Evolutionary conservation across 2,888 invertebrate species (phyloP).

Genomic region (Dolomedes plantarius): DNA sequence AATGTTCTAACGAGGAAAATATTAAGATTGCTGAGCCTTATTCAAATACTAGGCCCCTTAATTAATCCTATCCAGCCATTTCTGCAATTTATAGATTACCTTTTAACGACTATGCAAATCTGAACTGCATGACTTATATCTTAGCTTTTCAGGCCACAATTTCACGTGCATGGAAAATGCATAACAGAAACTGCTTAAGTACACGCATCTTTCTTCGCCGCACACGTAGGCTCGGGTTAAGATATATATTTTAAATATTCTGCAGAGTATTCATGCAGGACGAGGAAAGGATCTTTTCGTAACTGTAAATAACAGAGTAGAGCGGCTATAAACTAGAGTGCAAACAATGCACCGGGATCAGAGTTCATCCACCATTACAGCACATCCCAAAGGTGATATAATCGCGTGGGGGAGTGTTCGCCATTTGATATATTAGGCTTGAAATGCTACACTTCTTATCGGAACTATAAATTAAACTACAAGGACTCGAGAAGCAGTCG

Average conservation of each 20-base stretch:
- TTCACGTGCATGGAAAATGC: not conserved
- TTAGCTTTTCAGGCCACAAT: conserved; percentile 10
- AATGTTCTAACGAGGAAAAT: too few species aligned
- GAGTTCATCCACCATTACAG: conserved; percentile 55
- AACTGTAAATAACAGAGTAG: conserved; percentile 51
- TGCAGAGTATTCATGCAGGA: conserved; percentile 1
- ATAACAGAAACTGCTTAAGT: conserved; percentile 9
- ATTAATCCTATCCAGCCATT: too few species aligned
- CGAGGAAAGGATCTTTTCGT: conserved; percentile 25
- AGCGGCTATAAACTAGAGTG: conserved; percentile 54
- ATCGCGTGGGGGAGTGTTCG: conserved; percentile 34
- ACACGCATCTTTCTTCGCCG: conserved; percentile 27
- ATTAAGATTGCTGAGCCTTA: too few species aligned
- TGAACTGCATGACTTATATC: conserved; percentile 27
- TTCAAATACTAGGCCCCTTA: too few species aligned
- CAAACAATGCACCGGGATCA: conserved; percentile 44
- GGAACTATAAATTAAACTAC: conserved; percentile 43
- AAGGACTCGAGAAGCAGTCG: conserved; percentile 41
- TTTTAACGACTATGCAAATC: conserved; percentile 12
- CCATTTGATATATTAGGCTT: conserved; percentile 50
- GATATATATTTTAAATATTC: conserved; percentile 50
- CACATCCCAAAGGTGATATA: conserved; percentile 47
- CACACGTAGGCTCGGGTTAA: conserved; percentile 16
- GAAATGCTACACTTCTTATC: conserved; percentile 58
- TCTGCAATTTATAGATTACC: too few species aligned